A percentile compares a stretch with the other conserved stretches of the same genome.
These are phyloP conservation scores for Charina bottae DNA, from an alignment of 2,113 vertebrate species.

Conservation along the genomic window DNA sequence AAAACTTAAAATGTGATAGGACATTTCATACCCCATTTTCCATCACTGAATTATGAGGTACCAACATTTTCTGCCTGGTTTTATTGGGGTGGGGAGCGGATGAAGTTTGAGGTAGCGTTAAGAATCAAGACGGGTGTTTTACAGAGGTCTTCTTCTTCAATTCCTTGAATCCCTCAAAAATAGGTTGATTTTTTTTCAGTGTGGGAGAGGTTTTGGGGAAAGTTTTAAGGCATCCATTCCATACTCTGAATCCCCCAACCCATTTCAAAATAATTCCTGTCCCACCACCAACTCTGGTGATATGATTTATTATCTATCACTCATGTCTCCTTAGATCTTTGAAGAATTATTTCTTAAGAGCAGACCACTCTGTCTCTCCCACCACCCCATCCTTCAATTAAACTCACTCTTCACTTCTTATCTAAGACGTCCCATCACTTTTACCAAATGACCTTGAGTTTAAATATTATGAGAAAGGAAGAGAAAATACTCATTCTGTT, in stretches of 20 bases:
- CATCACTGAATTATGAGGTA: neutral
- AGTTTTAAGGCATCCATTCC: neutral
- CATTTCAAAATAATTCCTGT: neutral
- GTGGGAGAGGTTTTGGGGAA: neutral
- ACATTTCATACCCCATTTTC: neutral
- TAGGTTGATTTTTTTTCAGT: neutral
- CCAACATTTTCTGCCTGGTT: neutral
- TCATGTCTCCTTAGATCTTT: neutral
- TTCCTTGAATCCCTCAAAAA: neutral
- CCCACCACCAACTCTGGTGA: neutral
- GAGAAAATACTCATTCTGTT: neutral
- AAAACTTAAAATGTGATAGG: neutral
- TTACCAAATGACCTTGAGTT: neutral
- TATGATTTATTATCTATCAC: neutral
- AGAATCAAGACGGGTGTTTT: neutral
- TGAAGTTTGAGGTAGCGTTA: neutral
- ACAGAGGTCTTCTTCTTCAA: neutral
- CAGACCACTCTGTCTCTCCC: neutral
- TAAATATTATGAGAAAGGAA: neutral
- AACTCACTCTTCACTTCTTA: neutral
- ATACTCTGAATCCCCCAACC: neutral
- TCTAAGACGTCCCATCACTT: neutral
- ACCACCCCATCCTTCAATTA: neutral
- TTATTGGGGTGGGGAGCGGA: neutral
- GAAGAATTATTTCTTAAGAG: neutral